Evolutionary conservation across 1,140 invertebrate species (phyloP).

Genomic region (Euglossa dilemma): DNA sequence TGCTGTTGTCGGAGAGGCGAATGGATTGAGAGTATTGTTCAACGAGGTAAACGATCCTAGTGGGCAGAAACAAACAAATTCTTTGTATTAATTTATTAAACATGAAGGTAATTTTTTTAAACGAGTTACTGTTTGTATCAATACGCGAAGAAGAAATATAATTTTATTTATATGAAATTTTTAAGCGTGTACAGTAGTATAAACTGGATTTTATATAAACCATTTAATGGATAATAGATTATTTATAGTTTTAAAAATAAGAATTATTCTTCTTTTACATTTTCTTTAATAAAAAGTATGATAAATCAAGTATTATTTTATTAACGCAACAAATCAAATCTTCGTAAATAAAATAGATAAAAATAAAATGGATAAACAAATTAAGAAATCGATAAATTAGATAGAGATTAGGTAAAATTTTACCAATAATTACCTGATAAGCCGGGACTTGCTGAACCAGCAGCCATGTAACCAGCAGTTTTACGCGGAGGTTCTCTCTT

Average conservation of each 20-base stretch:
- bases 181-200: too few species aligned
- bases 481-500: constrained; percentile 98
- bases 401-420: not conserved
- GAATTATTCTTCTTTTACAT: not conserved
- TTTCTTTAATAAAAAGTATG: not conserved
- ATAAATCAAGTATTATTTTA: not conserved
- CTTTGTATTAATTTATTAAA: constrained; percentile 10
- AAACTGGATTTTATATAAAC: too few species aligned
- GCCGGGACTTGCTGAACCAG: constrained; percentile 84
- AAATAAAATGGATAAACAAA: not conserved
- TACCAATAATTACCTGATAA: constrained; percentile 75
- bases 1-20: constrained; percentile 85
- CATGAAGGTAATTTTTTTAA: not conserved
- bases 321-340: not conserved
- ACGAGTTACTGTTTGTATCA: too few species aligned
- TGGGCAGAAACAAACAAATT: not conserved
- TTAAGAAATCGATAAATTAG: not conserved
- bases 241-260: too few species aligned
- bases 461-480: constrained; percentile 88
- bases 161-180: too few species aligned
- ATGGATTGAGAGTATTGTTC: constrained; percentile 86
- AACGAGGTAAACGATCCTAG: constrained; percentile 85
- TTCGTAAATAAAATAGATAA: not conserved
- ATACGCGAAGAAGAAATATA: too few species aligned
- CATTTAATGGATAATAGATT: too few species aligned